phyloP scores from a whole-genome alignment of 2,888 invertebrate species.

The Eristalis pertinax region DNA sequence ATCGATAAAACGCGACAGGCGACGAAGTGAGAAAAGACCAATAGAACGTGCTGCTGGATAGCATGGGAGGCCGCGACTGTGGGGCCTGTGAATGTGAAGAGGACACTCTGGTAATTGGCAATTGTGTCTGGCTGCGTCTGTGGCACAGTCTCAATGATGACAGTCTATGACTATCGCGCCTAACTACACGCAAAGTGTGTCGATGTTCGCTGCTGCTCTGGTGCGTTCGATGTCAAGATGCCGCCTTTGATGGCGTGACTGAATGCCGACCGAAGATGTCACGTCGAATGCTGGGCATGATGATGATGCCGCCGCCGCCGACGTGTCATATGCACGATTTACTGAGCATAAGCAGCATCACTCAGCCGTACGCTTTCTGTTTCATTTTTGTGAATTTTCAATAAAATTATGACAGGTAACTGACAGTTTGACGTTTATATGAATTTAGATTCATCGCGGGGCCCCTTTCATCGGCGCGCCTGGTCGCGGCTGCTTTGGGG shows the following conservation, averaged over 20 bases:
- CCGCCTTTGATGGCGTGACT: conserved; percentile 68
- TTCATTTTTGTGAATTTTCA: conserved; percentile 18
- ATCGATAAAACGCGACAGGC: conserved; percentile 46
- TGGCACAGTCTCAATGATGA: conserved; percentile 46
- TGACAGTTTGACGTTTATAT: conserved; percentile 66
- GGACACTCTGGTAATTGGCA: conserved; percentile 42
- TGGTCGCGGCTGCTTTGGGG: neutral
- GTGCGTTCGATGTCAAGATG: conserved; percentile 50
- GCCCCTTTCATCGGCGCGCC: neutral
- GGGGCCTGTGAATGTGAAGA: neutral
- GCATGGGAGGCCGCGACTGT: neutral
- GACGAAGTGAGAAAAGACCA: conserved; percentile 1
- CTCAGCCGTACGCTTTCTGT: conserved; percentile 26
- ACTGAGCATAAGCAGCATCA: conserved; percentile 30
- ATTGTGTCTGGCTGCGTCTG: conserved; percentile 30
- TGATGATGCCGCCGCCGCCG: conserved; percentile 15
- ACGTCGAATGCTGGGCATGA: conserved; percentile 25
- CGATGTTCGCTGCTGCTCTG: conserved; percentile 8
- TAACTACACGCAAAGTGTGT: conserved; percentile 28
- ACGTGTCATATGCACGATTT: conserved; percentile 61
- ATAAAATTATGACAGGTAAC: conserved; percentile 65
- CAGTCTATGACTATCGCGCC: conserved; percentile 48
- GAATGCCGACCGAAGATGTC: conserved; percentile 14
- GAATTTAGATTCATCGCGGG: conserved; percentile 34
- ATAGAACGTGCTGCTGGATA: neutral